These are phyloP conservation scores for Calliphora vomitoria DNA, from an alignment of 2,888 invertebrate species.

Conservation along the genomic window DNA sequence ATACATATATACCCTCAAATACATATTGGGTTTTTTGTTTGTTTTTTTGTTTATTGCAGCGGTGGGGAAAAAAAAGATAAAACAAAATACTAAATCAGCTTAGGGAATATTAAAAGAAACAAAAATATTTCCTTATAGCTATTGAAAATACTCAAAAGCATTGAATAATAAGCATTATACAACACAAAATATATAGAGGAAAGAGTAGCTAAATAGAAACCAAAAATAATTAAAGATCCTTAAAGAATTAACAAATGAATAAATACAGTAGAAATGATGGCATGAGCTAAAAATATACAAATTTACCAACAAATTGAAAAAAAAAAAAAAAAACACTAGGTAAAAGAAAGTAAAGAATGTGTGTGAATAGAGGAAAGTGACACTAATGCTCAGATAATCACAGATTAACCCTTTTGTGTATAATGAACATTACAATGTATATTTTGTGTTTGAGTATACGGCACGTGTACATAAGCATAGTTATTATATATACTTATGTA, in stretches of 20 bases:
- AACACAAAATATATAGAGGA: not conserved
- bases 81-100: slow-evolving; percentile 38
- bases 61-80: not conserved
- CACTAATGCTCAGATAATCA: slow-evolving; percentile 67
- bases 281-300: not conserved
- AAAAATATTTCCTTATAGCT: not conserved
- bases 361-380: slow-evolving; percentile 33
- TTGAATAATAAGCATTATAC: not conserved
- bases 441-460: not conserved
- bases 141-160: not conserved
- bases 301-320: not conserved
- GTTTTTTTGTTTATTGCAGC: not conserved
- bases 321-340: not conserved
- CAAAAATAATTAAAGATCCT: slow-evolving; percentile 29
- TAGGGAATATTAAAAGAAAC: slow-evolving; percentile 10
- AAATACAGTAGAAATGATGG: not conserved
- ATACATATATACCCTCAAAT: not conserved
- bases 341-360: not conserved
- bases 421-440: slow-evolving; percentile 11
- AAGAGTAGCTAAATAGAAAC: not conserved
- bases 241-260: not conserved
- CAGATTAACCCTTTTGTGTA: slow-evolving; percentile 67
- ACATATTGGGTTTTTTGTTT: not conserved
- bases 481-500: no score
- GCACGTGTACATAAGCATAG: no score